A percentile compares a stretch with the other conserved stretches of the same genome.
Evolutionary conservation across 2,797 vertebrate genomes (phyloP).

Genomic region (Antrozous pallidus): DNA sequence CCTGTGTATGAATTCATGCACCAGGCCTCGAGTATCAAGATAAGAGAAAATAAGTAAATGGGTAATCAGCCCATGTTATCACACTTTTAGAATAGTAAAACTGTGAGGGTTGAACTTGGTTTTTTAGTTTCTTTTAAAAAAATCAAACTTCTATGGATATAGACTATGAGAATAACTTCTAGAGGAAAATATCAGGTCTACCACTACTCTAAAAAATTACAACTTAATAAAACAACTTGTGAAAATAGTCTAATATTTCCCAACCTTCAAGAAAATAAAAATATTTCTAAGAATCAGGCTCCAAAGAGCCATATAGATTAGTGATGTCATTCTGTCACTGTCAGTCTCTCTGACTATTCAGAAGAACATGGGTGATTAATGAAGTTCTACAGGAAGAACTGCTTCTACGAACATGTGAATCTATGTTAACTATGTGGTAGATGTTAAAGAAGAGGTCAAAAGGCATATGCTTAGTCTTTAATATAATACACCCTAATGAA

Average conservation of each 20-base stretch:
- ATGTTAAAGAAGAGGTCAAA: neutral
- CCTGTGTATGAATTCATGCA: too few species aligned
- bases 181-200: conserved; percentile 13
- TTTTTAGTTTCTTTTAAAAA: neutral
- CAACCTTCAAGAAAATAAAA: conserved; percentile 28
- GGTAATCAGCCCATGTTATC: neutral
- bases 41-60: neutral
- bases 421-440: neutral
- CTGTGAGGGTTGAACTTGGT: neutral
- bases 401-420: neutral
- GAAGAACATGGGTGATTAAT: neutral
- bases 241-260: neutral
- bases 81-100: neutral
- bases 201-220: neutral
- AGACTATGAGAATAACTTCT: neutral
- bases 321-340: neutral
- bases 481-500: neutral
- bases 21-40: neutral
- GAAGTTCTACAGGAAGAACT: neutral
- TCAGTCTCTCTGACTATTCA: neutral
- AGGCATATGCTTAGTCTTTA: neutral
- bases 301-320: neutral
- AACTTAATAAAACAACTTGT: neutral
- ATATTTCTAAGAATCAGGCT: neutral
- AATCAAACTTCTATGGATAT: neutral